Evolutionary conservation across 2,113 vertebrate species (phyloP).

Genomic region (Tiliqua scincoides): DNA sequence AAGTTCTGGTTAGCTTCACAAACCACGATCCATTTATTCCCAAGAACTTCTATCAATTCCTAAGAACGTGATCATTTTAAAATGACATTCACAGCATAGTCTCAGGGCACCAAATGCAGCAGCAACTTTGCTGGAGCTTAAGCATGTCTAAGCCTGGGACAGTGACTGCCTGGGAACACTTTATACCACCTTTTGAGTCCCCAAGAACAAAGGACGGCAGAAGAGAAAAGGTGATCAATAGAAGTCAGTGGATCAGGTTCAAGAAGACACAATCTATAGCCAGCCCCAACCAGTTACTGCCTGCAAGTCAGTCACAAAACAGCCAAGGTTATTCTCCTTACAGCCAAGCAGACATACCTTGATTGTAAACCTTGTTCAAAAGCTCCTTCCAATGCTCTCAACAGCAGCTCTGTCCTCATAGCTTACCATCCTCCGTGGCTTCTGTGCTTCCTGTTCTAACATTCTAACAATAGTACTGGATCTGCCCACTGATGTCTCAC

Average conservation of each 20-base stretch:
- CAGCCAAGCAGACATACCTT: background rate
- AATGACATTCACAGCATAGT: too few species aligned
- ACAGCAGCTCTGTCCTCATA: rapidly evolving
- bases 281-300: background rate
- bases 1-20: background rate
- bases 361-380: background rate
- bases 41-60: background rate
- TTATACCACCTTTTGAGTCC: too few species aligned
- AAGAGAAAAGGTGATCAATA: background rate
- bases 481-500: background rate
- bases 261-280: too few species aligned
- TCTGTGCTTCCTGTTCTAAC: background rate
- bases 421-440: background rate
- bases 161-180: too few species aligned
- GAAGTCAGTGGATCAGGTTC: background rate
- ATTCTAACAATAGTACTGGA: background rate
- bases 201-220: too few species aligned
- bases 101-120: too few species aligned
- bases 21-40: background rate
- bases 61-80: too few species aligned
- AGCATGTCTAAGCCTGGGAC: too few species aligned
- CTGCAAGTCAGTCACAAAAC: background rate
- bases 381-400: rapidly evolving
- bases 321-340: background rate
- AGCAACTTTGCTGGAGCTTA: too few species aligned